Percentiles rank a stretch among this genome's conserved stretches.
Conservation (phyloP, 2,113 vertebrate species). For the human (Homo sapiens) region GRCh38 chr15:47572001-47572500, state of each 20-base stretch:
- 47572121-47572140: not conserved
- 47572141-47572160: not conserved
- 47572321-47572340: not conserved
- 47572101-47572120: not conserved
- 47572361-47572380: not conserved
- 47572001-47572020: conserved; percentile 50
- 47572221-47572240: not conserved
- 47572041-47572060: not conserved
- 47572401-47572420: not conserved
- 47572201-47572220: not conserved
- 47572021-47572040: not conserved
- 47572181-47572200: not conserved
- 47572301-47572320: not conserved
- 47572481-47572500: not conserved
- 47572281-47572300: not conserved
- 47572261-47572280: not conserved
- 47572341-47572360: not conserved
- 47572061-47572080: conserved; percentile 3
- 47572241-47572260: not conserved
- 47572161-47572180: not conserved
- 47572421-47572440: not conserved
- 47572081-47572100: not conserved
- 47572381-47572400: not conserved
- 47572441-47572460: not conserved
- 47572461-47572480: not conserved